phyloP scores from a whole-genome alignment of 2,888 invertebrate genomes.

The Volucella zonaria region DNA sequence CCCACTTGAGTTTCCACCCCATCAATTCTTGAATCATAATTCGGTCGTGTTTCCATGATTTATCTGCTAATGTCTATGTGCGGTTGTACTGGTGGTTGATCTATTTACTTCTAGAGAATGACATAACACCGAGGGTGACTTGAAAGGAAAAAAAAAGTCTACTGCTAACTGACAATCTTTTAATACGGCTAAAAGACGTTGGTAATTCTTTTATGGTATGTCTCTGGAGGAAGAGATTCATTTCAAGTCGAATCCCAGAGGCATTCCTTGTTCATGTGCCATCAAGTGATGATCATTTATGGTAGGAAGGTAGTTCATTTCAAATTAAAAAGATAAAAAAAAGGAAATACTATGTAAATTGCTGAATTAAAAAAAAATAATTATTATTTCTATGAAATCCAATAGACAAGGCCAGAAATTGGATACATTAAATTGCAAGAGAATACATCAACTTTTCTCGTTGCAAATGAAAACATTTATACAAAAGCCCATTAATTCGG shows the following conservation, averaged over 20 bases:
- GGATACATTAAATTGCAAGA: no score
- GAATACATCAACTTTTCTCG: neutral
- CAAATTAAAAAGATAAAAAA: no score
- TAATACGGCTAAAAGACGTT: constrained; percentile 51
- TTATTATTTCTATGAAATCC: neutral
- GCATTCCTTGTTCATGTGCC: constrained; percentile 15
- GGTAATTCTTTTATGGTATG: constrained; percentile 43
- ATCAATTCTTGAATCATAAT: constrained; percentile 59
- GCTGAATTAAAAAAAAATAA: no score
- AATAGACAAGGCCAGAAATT: neutral
- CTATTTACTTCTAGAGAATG: constrained; percentile 2
- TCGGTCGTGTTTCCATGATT: constrained; percentile 14
- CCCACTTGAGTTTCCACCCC: constrained; percentile 72
- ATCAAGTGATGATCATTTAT: neutral
- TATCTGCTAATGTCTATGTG: constrained; percentile 7
- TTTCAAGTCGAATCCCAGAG: constrained; percentile 48
- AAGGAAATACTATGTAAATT: no score
- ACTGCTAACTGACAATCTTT: constrained; percentile 44
- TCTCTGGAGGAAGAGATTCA: constrained; percentile 41
- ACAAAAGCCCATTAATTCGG: constrained; percentile 2
- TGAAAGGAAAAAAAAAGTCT: neutral
- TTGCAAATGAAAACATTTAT: constrained; percentile 13
- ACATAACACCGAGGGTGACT: constrained; percentile 17
- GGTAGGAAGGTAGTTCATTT: no score
- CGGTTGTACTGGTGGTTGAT: constrained; percentile 35